These are phyloP conservation scores for Maconellicoccus hirsutus DNA, from an alignment of 1,140 invertebrate genomes.

Conservation along the genomic window DNA sequence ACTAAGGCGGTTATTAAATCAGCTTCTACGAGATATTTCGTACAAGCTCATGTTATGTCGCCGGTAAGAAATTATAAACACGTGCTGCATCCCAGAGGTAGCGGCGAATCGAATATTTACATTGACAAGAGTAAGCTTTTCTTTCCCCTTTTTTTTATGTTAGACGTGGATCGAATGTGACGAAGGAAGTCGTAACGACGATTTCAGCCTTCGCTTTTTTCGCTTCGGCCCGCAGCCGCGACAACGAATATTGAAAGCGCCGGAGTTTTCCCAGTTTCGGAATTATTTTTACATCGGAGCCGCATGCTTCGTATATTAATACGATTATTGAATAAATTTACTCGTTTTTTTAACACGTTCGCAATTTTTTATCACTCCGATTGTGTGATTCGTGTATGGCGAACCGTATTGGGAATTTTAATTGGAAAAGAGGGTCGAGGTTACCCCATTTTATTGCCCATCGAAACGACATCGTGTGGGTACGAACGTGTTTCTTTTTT, in stretches of 20 bases:
- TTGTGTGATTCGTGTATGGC: too few species aligned
- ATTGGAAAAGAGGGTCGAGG: too few species aligned
- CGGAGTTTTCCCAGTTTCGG: too few species aligned
- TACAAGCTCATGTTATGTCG: not conserved
- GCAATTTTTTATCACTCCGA: not conserved
- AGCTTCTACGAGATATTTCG: not conserved
- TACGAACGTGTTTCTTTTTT: too few species aligned
- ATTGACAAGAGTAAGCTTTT: not conserved
- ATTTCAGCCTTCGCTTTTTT: not conserved
- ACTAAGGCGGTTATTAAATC: not conserved
- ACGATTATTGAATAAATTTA: conserved; percentile 1
- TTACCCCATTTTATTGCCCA: too few species aligned
- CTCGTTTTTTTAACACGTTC: not conserved
- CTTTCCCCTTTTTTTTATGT: not conserved
- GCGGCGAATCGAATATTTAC: conserved; percentile 7
- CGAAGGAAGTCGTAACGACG: not conserved
- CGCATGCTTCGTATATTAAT: not conserved
- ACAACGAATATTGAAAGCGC: not conserved
- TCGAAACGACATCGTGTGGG: too few species aligned
- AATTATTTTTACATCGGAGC: not conserved
- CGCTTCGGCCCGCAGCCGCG: not conserved
- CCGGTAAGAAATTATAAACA: not conserved
- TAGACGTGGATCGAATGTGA: conserved; percentile 3
- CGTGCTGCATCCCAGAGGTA: not conserved
- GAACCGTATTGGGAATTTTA: too few species aligned